Conservation (phyloP, 2,888 invertebrate species). For the Masnerella sp. region DNA sequence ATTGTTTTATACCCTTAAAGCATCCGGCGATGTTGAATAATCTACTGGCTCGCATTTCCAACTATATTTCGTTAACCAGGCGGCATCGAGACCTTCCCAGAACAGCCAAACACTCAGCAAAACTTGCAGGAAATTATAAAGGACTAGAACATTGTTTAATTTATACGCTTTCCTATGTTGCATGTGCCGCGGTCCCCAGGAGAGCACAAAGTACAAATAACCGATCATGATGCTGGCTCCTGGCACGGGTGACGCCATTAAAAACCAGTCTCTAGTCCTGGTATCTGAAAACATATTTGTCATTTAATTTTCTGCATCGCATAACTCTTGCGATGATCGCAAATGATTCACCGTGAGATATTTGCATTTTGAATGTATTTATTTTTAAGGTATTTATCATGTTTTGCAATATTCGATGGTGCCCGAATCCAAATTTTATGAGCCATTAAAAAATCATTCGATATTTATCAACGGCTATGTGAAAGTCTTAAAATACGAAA, state of each 20-base stretch:
- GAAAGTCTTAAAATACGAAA: too few species aligned
- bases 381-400: too few species aligned
- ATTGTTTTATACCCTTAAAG: constrained; percentile 83
- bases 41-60: constrained; percentile 96
- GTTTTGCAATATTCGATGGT: too few species aligned
- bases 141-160: constrained; percentile 86
- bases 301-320: not conserved
- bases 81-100: constrained; percentile 86
- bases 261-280: constrained; percentile 85
- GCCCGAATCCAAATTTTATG: too few species aligned
- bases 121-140: constrained; percentile 95
- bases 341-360: not conserved
- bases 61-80: constrained; percentile 90
- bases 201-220: constrained; percentile 86
- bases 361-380: not conserved
- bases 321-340: constrained; percentile 1
- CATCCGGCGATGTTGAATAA: constrained; percentile 85
- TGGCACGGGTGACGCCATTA: constrained; percentile 85
- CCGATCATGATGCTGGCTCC: constrained; percentile 82
- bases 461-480: too few species aligned
- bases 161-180: constrained; percentile 90
- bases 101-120: constrained; percentile 89
- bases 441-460: too few species aligned
- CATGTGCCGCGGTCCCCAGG: constrained; percentile 93
- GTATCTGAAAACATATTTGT: constrained; percentile 79